Base-by-base conservation (phyloP, 1,140 invertebrate genomes). In the Thaumatotibia leucotreta region DNA sequence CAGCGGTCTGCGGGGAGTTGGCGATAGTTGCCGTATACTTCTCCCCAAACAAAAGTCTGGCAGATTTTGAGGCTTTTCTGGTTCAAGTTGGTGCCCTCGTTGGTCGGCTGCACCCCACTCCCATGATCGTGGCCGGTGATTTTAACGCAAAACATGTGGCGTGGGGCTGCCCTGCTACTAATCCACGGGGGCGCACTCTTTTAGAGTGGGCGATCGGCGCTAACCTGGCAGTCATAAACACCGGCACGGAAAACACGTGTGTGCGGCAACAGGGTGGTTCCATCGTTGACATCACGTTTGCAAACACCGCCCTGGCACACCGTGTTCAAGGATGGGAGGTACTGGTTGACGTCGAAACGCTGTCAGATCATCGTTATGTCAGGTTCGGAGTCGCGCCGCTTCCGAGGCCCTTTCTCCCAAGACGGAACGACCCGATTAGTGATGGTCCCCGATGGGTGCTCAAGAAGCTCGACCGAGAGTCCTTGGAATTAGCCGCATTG, bases 341-440 rank as follows among this genome's bases (percentile, higher is more conserved):
- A 0, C n/a, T 62, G 11, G 29, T 14, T 5, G 32, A 33, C 1
- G 27, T 29, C 27, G 27, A 29, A 6, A 29, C 27, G 6, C 27
- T 29, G 6, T 29, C 27, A 9, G 0, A 6, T 69, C 9, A 27
- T 69, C 0, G 88, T 63, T 73, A 92, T 88, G 23, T 93, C 86
- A 72, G 92, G 80, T 32, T 71, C 29, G 54, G 54, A n/a, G 9
- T 71, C 32, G 33, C 58, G 11, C 17, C 62, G 5, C 14, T 29
- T 20, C 32, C 11, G n/a, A 24, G 8, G 6, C 27, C 27, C 27
- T 6, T 6, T 8, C 4, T 9, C 0, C 2, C 10, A 31, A n/a
- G 4, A 11, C 0, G 49, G 2, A 1, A 11, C 1, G 4, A 6
- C 9, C 4, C 4, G 4, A 32, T 5, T 2, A 2, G 8, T n/a